These are phyloP conservation scores for Periphyllus acericola DNA, from an alignment of 2,888 invertebrate species.

Conservation along the genomic window DNA sequence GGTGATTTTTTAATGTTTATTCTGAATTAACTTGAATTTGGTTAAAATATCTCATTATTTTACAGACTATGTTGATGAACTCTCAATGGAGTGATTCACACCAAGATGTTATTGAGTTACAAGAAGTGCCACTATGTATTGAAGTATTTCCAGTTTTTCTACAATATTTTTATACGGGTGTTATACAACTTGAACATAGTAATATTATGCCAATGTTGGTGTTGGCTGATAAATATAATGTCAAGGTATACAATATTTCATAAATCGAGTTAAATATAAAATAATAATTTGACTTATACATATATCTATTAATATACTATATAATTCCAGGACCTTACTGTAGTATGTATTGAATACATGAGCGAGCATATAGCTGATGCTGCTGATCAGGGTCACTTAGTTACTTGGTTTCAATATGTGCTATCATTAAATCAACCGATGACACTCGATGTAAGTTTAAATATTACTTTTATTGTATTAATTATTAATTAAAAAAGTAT, in stretches of 20 bases:
- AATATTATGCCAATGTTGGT: conserved; percentile 89
- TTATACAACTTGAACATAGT: conserved; percentile 83
- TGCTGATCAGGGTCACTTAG: conserved; percentile 81
- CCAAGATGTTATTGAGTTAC: conserved; percentile 83
- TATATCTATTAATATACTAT: not conserved
- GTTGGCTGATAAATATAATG: conserved; percentile 94
- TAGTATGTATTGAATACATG: conserved; percentile 88
- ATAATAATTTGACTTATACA: not conserved
- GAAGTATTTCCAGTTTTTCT: conserved; percentile 89
- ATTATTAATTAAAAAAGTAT: no score
- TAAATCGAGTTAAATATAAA: not conserved
- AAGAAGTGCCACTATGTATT: conserved; percentile 86
- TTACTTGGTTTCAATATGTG: conserved; percentile 92
- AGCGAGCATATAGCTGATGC: conserved; percentile 85
- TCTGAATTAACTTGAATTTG: not conserved
- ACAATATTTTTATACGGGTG: conserved; percentile 90
- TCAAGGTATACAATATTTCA: conserved; percentile 71
- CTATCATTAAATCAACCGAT: conserved; percentile 79
- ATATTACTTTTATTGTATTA: not conserved
- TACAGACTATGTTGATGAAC: conserved; percentile 93
- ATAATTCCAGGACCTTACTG: conserved; percentile 78
- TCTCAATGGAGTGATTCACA: conserved; percentile 92
- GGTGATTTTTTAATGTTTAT: conserved; percentile 69
- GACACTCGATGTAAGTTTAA: conserved; percentile 32
- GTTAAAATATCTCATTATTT: conserved; percentile 61